Base-by-base conservation (phyloP, 2,797 vertebrate species). In the Lycodopsis pacificus region DNA sequence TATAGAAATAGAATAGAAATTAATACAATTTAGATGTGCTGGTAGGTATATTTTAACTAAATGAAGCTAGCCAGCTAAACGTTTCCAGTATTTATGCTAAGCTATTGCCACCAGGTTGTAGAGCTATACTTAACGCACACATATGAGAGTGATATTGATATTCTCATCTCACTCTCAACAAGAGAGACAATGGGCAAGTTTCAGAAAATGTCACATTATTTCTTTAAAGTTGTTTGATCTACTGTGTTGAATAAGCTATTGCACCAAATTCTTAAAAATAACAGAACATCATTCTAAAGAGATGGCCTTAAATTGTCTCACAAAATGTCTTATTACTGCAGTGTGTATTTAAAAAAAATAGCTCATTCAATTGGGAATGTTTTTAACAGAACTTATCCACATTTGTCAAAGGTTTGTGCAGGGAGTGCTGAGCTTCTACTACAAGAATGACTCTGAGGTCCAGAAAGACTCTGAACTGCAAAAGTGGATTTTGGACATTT, bases 401-500 rank as follows among this genome's bases (percentile, higher is more conserved):
- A 27, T 79, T 54, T 81, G 5, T 72, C 2, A 63, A 49, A 93
- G 91, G 34, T 92, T 87, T 84, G 91, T 93, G 56, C 0, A 80
- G 1, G 80, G 57, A 82, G 12, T 90, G 0, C 51, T 93, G 3
- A 6, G 25, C 12, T 38, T 44, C 79, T 91, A 91, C 80, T 93
- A 93, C 82, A 88, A 84, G 54, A 70, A 1, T 13, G 82, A 93
- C 3, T 0, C 0, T 11, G 76, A 90, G 8, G 89, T 93, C 34
- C 4, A 64, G 46, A 3, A 68, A 27, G 90, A 93, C 82, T 1
- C 72, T 2, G 93, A 93, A 57, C 81, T 92, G 25, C 91, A 93
- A 70, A 82, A 57, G 7, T 93, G 90, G 88, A 82, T 90, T 75
- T 19, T 25, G 1, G 89, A 90, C 53, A 92, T 92, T 44, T 88